Evolutionary conservation across 1,140 invertebrate species (phyloP), one percentile per base, ranked within the genome.

Genomic region (Hyphantria cunea): DNA sequence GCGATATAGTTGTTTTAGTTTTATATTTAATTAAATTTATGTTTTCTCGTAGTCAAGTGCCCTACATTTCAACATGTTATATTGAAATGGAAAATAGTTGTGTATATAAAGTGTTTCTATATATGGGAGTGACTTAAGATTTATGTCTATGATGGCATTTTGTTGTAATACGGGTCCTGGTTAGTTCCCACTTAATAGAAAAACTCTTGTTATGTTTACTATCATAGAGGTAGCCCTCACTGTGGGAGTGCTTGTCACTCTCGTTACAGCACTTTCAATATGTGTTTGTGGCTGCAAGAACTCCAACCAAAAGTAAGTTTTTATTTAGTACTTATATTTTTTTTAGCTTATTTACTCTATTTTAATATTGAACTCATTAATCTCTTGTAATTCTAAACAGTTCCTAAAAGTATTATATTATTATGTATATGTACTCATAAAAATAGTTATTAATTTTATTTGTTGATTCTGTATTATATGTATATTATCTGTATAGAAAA

Each of bases 211-310:
- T 78, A 90, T 90, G 87, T 88, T 81, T 86, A 83, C 85, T 70
- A 65, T 90, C 71, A 66, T 90, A 76, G 86, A 91, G 68, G 80
- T 89, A 63, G 80, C 74, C 64, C 56, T 91, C 48, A 86, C 81
- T 72, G 74, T 91, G 44, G 86, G 79, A 70, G 82, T 90, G 72
- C 78, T 87, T 58, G 70, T 79, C 53, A 79, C 80, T 69, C 78
- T 91, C 11, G 72, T 91, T 47, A 82, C 84, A 50, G 79, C 72
- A 53, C 74, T 91, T 55, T 80, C 84, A 56, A 74, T 73, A 59
- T 91, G 90, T 79, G 87, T 91, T 62, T 91, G 90, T 74, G 89
- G 89, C 60, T 91, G 90, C 74, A 90, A 85, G 59, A 91, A 91
- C 55, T 88, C 88, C 42, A 86, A 89, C 67, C 90, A 91, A 59